Base-by-base conservation (phyloP, 2,113 vertebrate genomes). In the Craseonycteris thonglongyai region DNA sequence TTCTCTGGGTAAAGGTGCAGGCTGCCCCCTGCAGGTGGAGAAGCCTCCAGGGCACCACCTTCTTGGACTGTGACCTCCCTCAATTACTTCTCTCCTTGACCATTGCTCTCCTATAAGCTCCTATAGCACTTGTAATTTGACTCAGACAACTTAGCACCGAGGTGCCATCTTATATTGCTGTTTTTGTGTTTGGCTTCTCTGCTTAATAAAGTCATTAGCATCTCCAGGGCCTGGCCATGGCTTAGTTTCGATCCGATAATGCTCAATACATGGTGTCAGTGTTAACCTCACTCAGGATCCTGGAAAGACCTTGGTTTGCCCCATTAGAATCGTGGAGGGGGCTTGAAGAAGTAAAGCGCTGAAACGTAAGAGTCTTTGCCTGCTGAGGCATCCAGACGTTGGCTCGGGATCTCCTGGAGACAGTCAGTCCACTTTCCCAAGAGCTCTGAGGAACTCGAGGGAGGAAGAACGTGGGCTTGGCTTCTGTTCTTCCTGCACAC, bases 141-240 rank as follows among this genome's bases (percentile, higher is more conserved):
- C 38, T 65, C 26, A 38, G 24, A 11, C 14, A 61, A 21, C 26
- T 87, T 9, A 91, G 51, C 22, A 42, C 21, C 1, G 63, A 42
- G 61, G 74, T 54, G 30, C 56, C 38, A 78, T 40, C 80, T 42
- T 59, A 9, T 4, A 38, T 66, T 63, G 69, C 61, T n/a, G 22
- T 19, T 69, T 56, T 75, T 61, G 35, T 40, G 30, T 30, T 51
- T 88, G 82, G 63, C 33, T 74, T 82, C 71, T 61, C 30, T 90
- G 42, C 72, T 85, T 90, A 82, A 84, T 78, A 74, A 58, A 82
- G 68, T 69, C 30, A 90, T 81, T 58, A 58, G 66, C 78, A 47
- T 69, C 72, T 87, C 38, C 28, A 35, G 56, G 22, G 35, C 14
- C 28, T 59, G 81, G 56, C 3, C 26, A 3, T 1, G 2, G 54